Evolutionary conservation across 1,140 invertebrate genomes (phyloP), one percentile per base, ranked within the genome.

Genomic region (Probaryconus sp.): DNA sequence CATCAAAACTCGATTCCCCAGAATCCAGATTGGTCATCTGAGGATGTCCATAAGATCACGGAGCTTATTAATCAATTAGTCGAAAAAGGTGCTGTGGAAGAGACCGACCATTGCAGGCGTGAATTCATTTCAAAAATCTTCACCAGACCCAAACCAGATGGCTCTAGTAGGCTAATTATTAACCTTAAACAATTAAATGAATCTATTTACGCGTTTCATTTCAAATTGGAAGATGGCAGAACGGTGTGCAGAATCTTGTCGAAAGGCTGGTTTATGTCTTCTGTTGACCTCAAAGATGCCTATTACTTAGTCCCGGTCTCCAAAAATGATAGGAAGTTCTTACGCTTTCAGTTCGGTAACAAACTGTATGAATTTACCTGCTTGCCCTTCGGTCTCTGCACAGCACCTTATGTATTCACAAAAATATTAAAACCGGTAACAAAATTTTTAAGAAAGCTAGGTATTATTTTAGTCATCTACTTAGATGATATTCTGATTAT

Each of bases 161-260:
- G 70, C 1, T 43, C 42, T 18, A 53, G 51, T 31, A 60, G 72
- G 21, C 63, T 79, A 9, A 79, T 79, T 38, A 26, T 79, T 6
- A 79, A 81, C 55, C 56, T 79, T 30, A 79, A 78, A 75, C 50
- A 38, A 21, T 26, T 79, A 17, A 80, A 80, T 55, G 35, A 58
- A 33, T 76, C 60, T 69, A 43, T 80, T 30, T 10, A 30, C 6
- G 50, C 37, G 0, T n/a, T 31, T 9, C 76, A 79, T 65, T 81
- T 79, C 20, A 78, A 81, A 64, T 40, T 79, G 17, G 78, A 81
- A 50, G 78, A 80, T 50, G 43, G 47, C 2, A 56, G 61, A 40
- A 80, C 77, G 5, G 71, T 45, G 1, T 13, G 24, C 6, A 69
- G 65, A 18, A 24, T 79, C 30, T 48, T 80, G 5, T 13, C 3